Conservation (phyloP, 1,140 invertebrate genomes). For the Teleopsis dalmanni region DNA sequence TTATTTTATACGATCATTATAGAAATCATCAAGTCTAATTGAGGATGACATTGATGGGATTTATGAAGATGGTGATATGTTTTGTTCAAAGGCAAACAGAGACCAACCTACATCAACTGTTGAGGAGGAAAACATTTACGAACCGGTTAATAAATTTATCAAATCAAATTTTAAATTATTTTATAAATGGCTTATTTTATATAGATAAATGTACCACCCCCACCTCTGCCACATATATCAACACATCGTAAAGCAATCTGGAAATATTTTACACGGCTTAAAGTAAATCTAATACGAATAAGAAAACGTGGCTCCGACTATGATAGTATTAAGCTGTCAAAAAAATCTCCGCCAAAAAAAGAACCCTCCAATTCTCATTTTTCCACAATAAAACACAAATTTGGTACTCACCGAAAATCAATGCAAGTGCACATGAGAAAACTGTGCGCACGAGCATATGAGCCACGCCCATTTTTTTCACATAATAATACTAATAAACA, state of each 20-base stretch:
- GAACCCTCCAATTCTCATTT: conserved; percentile 8
- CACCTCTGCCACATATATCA: not conserved
- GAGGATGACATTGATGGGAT: conserved; percentile 9
- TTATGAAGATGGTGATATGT: conserved; percentile 13
- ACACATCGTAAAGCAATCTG: conserved; percentile 9
- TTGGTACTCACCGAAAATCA: conserved; percentile 13
- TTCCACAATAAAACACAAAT: conserved; percentile 8
- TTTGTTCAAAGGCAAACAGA: not conserved
- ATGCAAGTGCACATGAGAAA: conserved; percentile 12
- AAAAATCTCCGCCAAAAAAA: not conserved
- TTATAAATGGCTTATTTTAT: not conserved
- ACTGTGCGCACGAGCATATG: conserved; percentile 5
- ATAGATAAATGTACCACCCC: not conserved
- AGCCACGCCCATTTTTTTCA: conserved; percentile 3
- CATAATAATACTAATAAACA: not conserved
- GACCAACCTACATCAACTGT: not conserved
- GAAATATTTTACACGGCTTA: conserved; percentile 10
- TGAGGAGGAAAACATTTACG: conserved; percentile 17
- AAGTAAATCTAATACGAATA: conserved; percentile 10
- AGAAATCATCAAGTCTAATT: conserved; percentile 1
- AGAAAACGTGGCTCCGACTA: conserved; percentile 2
- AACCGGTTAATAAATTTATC: conserved; percentile 11
- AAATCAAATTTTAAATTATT: not conserved
- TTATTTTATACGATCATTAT: no score
- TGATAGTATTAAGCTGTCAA: not conserved